These are phyloP conservation scores for Heteronetta atricapilla DNA, from an alignment of 2,113 vertebrate genomes.

Conservation along the genomic window DNA sequence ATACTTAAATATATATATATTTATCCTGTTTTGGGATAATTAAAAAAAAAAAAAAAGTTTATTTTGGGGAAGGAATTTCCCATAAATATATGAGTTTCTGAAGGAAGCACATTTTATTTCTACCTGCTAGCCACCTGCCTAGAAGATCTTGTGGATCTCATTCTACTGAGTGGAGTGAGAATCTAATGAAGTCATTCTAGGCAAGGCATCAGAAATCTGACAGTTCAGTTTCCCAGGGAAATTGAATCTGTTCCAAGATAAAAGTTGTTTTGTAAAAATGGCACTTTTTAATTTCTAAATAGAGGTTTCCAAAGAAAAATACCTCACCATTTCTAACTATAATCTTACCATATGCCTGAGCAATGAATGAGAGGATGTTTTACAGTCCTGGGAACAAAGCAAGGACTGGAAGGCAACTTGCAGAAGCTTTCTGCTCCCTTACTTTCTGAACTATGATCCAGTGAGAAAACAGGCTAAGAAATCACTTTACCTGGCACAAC, in stretches of 20 bases:
- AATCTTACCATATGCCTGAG: not conserved
- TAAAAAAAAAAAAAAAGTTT: not conserved
- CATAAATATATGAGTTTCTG: not conserved
- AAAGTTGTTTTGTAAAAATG: not conserved
- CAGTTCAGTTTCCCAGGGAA: not conserved
- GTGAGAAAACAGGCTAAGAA: not conserved
- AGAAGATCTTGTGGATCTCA: not conserved
- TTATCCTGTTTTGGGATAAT: not conserved
- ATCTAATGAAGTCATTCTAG: not conserved
- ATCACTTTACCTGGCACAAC: not conserved
- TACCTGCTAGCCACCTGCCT: slow-evolving; percentile 24
- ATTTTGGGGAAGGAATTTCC: not conserved
- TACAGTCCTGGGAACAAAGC: not conserved
- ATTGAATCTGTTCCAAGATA: not conserved
- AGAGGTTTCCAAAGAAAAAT: not conserved
- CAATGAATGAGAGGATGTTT: not conserved
- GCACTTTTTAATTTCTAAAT: not conserved
- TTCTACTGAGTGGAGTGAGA: not conserved
- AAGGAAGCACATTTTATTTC: slow-evolving; percentile 7
- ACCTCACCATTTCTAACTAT: not conserved
- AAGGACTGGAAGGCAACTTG: not conserved
- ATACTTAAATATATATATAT: no score
- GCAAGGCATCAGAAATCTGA: not conserved
- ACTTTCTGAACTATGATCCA: not conserved
- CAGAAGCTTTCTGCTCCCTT: not conserved